Base-by-base conservation (phyloP, 1,140 invertebrate genomes). In the Nasonia vitripennis region DNA sequence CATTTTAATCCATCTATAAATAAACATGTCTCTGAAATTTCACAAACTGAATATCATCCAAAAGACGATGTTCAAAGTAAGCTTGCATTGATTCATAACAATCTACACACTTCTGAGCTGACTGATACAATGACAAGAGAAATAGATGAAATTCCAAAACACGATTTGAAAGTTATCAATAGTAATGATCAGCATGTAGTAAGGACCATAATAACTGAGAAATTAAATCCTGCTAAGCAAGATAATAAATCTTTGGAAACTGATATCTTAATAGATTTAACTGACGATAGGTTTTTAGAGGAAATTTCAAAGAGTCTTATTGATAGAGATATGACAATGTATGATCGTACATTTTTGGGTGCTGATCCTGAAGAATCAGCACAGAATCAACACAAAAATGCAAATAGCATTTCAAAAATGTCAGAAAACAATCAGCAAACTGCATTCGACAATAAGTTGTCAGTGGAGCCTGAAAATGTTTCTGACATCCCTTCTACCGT, bases 271-370 rank as follows among this genome's bases (percentile, higher is more conserved):
- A 41, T 62, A 20, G 45, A 83, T 23, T 77, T 83, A 14, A 83
- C 37, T 68, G 48, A 77, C 23, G 73, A 83, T 51, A 45, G 23
- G 67, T 14, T 77, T 20, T n/a, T 62, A 62, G 55, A 62, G 20
- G 55, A n/a, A 62, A 62, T 62, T 62, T 17, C 11, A 51, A 45
- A 10, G 41, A 45, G 41, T 45, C 41, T 45, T 45, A 45, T 9
- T 45, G 9, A 45, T 45, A 45, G 41, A 45, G 41, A 45, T 45
- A 51, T 51, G 48, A 51, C 11, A 51, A 51, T 51, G 14, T 51
- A 14, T 51, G 48, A 51, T 51, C 48, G 10, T 51, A 51, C 11
- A 51, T 51, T 51, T 51, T 51, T 51, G 48, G 48, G 14, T 51
- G 12, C 14, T 51, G 10, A 51, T 51, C 48, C 2, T 14, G 10